Evolutionary conservation across 2,113 vertebrate genomes (phyloP), one percentile per base, ranked within the genome.

Genomic region (Oenanthe oenanthe): DNA sequence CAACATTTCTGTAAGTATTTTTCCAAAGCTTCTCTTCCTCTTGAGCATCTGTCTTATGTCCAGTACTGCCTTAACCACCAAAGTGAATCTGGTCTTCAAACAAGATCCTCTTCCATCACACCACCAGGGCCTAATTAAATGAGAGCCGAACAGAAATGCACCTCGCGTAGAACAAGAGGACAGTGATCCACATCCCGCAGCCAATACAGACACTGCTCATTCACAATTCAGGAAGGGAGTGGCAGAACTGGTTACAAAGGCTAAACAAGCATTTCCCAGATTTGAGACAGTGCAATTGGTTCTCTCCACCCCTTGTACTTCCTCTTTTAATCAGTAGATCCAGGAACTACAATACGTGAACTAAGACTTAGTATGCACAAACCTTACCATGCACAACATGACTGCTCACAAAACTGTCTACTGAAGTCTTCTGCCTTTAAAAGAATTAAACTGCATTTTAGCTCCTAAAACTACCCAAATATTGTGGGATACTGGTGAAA

Each of bases 271-370:
- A 67, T n/a, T 79, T 48, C 25, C 31, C n/a, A 51, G 22, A 56
- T 31, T 10, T 76, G 57, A 63, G 18, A 57, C 24, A 38, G 13
- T 26, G 13, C 3, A 29, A 13, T 2, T 53, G 9, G 48, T n/a
- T 54, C 14, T 5, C 7, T 19, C 7, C 7, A 15, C 1, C 3
- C 13, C 2, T 9, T 0, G 0, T 24, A 31, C 5, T 45, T 80
- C 28, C 40, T 18, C 18, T 32, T 86, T 88, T 21, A 13, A 71
- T 31, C 28, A 68, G 11, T 1, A 72, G 48, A 78, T 65, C 3
- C 7, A 36, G n/a, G 47, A 45, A 50, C 7, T 45, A 13, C 14
- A 77, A 77, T 4, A 34, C 4, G 32, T 14, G 15, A 76, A 60
- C 47, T 62, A 50, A 61, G 42, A 57, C 16, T 60, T 43, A 17